Conservation (phyloP, 2,797 vertebrate genomes). For the Cyprinella venusta region DNA sequence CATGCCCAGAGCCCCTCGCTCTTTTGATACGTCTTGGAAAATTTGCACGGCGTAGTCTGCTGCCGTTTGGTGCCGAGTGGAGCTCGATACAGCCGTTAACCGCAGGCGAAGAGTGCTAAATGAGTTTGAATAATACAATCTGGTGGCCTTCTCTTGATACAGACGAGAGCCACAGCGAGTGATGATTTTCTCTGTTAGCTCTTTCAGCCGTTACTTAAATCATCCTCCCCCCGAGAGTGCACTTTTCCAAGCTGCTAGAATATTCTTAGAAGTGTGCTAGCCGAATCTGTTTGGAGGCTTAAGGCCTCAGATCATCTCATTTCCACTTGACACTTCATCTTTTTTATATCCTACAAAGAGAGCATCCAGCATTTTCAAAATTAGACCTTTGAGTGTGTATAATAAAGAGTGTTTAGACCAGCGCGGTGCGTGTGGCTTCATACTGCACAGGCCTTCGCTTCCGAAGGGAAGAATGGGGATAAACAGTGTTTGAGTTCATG, state of each 20-base stretch:
- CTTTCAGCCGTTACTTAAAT: slow-evolving; percentile 56
- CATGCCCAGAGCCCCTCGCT: slow-evolving; percentile 18
- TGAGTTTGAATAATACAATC: slow-evolving; percentile 49
- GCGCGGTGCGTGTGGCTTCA: background rate
- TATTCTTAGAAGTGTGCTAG: slow-evolving; percentile 54
- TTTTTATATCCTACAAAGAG: slow-evolving; percentile 31
- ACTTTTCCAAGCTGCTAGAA: slow-evolving; percentile 47
- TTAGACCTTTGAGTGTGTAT: slow-evolving; percentile 27
- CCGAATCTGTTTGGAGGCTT: slow-evolving; percentile 47
- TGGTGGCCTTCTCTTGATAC: slow-evolving; percentile 44
- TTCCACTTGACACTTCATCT: slow-evolving; percentile 54
- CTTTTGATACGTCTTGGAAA: slow-evolving; percentile 17
- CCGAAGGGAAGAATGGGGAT: slow-evolving; percentile 2
- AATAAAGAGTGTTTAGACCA: slow-evolving; percentile 21
- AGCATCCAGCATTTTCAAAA: slow-evolving; percentile 35
- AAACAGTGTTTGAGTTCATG: background rate
- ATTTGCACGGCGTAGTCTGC: slow-evolving; percentile 25
- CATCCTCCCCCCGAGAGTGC: slow-evolving; percentile 19
- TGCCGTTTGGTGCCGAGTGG: slow-evolving; percentile 41
- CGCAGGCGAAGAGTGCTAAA: slow-evolving; percentile 47
- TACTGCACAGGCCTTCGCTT: background rate
- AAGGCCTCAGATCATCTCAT: slow-evolving; percentile 54
- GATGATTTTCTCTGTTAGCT: slow-evolving; percentile 48
- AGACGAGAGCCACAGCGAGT: slow-evolving; percentile 34
- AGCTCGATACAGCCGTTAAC: slow-evolving; percentile 47